These are phyloP conservation scores for Lysiphlebus fabarum DNA, from an alignment of 1,140 invertebrate genomes.

Conservation along the genomic window DNA sequence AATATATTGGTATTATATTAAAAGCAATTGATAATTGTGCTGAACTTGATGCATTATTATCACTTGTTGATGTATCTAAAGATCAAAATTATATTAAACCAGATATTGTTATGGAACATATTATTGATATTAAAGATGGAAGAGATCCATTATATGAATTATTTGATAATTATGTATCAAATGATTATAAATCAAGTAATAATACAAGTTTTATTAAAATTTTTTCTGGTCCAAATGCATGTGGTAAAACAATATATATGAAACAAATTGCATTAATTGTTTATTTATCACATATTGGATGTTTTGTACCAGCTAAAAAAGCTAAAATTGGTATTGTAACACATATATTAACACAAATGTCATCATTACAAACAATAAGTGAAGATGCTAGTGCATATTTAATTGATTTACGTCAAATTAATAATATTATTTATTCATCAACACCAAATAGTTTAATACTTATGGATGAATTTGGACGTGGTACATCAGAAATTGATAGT, in stretches of 20 bases:
- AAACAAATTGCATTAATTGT: conserved; percentile 77
- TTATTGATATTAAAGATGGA: conserved; percentile 69
- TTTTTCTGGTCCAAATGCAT: conserved; percentile 84
- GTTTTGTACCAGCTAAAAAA: conserved; percentile 78
- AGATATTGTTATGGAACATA: conserved; percentile 57
- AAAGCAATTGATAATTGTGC: conserved; percentile 64
- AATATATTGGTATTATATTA: conserved; percentile 61
- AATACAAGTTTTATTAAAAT: conserved; percentile 67
- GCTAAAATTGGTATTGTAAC: conserved; percentile 68
- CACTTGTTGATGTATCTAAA: conserved; percentile 67
- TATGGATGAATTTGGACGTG: conserved; percentile 90
- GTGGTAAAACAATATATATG: conserved; percentile 89
- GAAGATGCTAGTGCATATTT: conserved; percentile 81
- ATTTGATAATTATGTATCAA: conserved; percentile 69
- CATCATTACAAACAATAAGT: conserved; percentile 72
- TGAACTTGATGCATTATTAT: conserved; percentile 72
- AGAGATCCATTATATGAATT: conserved; percentile 77
- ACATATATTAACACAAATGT: conserved; percentile 73
- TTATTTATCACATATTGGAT: conserved; percentile 85
- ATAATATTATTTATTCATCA: conserved; percentile 64
- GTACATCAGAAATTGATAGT: conserved; percentile 76
- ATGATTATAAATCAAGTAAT: conserved; percentile 63
- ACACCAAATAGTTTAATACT: conserved; percentile 70
- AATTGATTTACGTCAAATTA: conserved; percentile 80
- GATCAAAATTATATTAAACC: conserved; percentile 73